Evolutionary conservation across 2,888 invertebrate species (phyloP).

Genomic region (Cristatella mucedo): DNA sequence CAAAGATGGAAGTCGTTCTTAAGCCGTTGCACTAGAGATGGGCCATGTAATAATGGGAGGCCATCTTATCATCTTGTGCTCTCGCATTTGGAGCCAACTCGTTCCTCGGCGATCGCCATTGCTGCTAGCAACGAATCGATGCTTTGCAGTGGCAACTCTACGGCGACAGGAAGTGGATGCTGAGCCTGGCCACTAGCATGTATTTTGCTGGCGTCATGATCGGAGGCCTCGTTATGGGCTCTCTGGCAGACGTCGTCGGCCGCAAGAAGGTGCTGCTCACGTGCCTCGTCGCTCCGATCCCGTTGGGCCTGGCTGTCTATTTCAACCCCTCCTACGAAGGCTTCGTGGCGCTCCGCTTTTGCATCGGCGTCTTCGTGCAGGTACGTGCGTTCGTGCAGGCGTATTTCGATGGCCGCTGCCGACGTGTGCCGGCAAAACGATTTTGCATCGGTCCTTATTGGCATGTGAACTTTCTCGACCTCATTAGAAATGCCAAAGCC

Average conservation of each 20-base stretch:
- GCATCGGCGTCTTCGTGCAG: slow-evolving; percentile 4
- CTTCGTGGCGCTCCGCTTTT: neutral
- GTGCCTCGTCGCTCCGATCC: slow-evolving; percentile 1
- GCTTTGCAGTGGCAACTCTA: slow-evolving; percentile 12
- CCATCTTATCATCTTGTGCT: too few species aligned
- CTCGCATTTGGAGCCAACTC: too few species aligned
- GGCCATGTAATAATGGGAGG: too few species aligned
- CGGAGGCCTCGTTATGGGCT: slow-evolving; percentile 11
- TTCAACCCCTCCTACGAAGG: slow-evolving; percentile 1
- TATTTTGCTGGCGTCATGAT: slow-evolving; percentile 12
- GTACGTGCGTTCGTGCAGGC: neutral
- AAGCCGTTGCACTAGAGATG: too few species aligned
- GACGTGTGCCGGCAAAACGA: too few species aligned
- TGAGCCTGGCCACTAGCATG: slow-evolving; percentile 7
- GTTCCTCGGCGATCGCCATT: too few species aligned
- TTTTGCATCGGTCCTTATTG: too few species aligned
- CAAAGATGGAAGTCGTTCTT: too few species aligned
- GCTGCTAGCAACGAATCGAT: too few species aligned
- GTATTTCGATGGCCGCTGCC: neutral
- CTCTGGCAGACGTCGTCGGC: slow-evolving; percentile 12
- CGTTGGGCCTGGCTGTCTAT: slow-evolving; percentile 1
- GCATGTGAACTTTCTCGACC: too few species aligned
- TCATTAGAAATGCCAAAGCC: too few species aligned
- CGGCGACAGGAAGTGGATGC: slow-evolving; percentile 8
- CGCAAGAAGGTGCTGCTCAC: slow-evolving; percentile 9